Conservation (phyloP, 2,797 vertebrate species). For the Psittacula echo region DNA sequence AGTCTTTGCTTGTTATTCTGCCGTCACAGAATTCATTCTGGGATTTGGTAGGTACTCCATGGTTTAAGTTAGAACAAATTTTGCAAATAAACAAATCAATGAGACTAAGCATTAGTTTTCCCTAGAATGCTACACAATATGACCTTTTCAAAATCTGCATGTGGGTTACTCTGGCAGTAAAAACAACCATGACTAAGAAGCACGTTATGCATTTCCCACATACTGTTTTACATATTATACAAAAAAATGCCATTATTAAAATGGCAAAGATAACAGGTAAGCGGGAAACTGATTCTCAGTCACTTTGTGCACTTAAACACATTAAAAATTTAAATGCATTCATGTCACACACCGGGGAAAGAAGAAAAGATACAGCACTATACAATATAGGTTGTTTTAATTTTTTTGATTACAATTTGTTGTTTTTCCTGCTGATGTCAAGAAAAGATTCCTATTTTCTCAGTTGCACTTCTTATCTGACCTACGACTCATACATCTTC, state of each 20-base stretch:
- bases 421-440: conserved; percentile 14
- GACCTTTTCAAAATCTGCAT: conserved; percentile 71
- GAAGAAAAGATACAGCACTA: not conserved
- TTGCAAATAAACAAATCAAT: conserved; percentile 56
- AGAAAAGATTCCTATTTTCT: conserved; percentile 54
- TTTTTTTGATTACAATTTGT: not conserved
- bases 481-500: conserved; percentile 51
- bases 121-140: conserved; percentile 35
- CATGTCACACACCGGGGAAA: not conserved
- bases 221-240: conserved; percentile 60
- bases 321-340: conserved; percentile 28
- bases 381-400: not conserved
- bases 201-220: conserved; percentile 73
- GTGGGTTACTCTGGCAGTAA: conserved; percentile 70
- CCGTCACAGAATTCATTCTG: conserved; percentile 21
- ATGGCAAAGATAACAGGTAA: conserved; percentile 45
- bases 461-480: conserved; percentile 38
- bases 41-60: not conserved
- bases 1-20: not conserved
- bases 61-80: conserved; percentile 38
- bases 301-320: not conserved
- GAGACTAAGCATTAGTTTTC: conserved; percentile 30
- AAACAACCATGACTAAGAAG: conserved; percentile 71
- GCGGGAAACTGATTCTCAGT: conserved; percentile 21
- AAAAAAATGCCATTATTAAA: conserved; percentile 57